Base-by-base conservation (phyloP, 2,113 vertebrate species). In the Bungarus multicinctus region DNA sequence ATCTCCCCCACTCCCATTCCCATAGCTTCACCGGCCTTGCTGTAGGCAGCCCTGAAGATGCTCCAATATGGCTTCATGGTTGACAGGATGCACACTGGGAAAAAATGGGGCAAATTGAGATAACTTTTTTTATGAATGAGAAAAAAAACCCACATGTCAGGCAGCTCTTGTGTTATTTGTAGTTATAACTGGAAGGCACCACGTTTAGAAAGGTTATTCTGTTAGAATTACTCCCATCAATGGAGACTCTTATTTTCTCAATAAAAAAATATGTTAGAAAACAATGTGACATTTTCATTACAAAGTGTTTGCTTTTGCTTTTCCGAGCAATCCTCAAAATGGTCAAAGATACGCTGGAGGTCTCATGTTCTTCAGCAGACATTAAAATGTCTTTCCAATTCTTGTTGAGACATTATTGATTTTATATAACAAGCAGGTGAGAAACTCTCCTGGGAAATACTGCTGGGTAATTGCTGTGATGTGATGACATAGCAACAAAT, bases 391-490 rank as follows among this genome's bases (percentile, higher is more conserved):
- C 95, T 97, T 97, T 94, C 97, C 93, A 81, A 91, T 93, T 89
- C 94, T 96, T 97, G 93, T 96, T 96, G 96, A 91, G 91, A 91
- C 92, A 92, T 95, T 97, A 98, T 96, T 96, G 97, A 98, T 98
- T 97, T 97, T 94, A 96, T 95, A 96, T 97, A 97, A 97, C 94
- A 97, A 97, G 94, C 92, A 96, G 96, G 96, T 95, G 94, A 95
- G 96, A 95, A 87, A 47, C 92, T 94, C 3, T 0, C 9, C 94
- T 81, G 89, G 96, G 95, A 95, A 97, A 95, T 93, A 94, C 85
- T 52, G 85, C 81, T 91, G 34, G 96, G 91, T 97, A 97, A 97
- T 97, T 97, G 95, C 95, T 96, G 85, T 90, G 94, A 88, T 97
- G 96, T 90, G 94, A 89, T 97, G 96, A 96, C 95, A 95, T 87